Percentiles rank a stretch among this genome's conserved stretches.
Conservation (phyloP, 1,140 invertebrate genomes). For the Nephotettix cincticeps region DNA sequence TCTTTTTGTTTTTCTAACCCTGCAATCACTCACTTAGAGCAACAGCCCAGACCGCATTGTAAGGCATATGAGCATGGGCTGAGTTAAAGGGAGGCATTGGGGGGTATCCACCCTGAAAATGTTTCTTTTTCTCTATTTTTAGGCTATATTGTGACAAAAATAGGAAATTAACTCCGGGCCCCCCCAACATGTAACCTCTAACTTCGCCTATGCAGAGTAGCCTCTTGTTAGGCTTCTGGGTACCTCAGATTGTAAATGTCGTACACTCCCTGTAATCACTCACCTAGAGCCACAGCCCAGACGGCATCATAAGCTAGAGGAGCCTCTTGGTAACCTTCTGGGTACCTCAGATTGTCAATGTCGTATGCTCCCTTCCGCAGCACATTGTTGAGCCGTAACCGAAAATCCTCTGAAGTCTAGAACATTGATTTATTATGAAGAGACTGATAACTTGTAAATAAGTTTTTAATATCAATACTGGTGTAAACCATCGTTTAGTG, state of each 20-base stretch:
- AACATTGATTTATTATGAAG: conserved; percentile 34
- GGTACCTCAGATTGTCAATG: conserved; percentile 77
- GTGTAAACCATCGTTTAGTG: too few relatives aligned
- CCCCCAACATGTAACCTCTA: too few relatives aligned
- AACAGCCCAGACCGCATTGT: conserved; percentile 98
- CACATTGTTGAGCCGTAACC: conserved; percentile 69
- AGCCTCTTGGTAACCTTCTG: conserved; percentile 96
- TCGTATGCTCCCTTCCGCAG: conserved; percentile 77
- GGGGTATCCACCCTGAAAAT: too few relatives aligned
- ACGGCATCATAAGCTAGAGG: conserved; percentile 98
- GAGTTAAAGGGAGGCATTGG: too few relatives aligned
- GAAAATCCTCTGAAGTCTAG: conserved; percentile 63
- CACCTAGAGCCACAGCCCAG: conserved; percentile 93
- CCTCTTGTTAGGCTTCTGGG: conserved; percentile 96
- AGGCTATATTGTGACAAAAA: too few relatives aligned
- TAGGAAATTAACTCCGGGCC: too few relatives aligned
- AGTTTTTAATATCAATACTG: too few relatives aligned
- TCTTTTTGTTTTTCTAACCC: too few relatives aligned
- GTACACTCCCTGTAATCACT: conserved; percentile 57
- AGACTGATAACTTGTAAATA: too few relatives aligned
- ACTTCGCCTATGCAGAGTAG: too few relatives aligned
- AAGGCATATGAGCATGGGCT: too few relatives aligned
- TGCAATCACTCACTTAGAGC: conserved; percentile 67
- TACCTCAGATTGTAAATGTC: conserved; percentile 79
- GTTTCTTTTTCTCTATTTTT: too few relatives aligned